Conservation (phyloP, 2,888 invertebrate genomes). For the Hybos culiciformis region DNA sequence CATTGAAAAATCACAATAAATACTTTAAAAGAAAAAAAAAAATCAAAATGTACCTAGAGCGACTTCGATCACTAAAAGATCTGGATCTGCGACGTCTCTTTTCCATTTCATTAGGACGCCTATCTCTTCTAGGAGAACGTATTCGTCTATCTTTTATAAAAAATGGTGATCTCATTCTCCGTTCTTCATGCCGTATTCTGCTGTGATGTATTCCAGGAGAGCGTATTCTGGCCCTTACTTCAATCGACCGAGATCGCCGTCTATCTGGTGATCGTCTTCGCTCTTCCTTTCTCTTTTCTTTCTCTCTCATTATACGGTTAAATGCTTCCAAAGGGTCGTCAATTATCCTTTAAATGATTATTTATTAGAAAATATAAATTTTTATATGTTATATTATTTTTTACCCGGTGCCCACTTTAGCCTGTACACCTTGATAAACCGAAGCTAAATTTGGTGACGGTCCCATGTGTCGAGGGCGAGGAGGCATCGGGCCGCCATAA, state of each 20-base stretch:
- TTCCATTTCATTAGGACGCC: constrained; percentile 7
- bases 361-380: neutral
- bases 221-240: constrained; percentile 17
- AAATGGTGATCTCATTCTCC: constrained; percentile 25
- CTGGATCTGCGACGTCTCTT: constrained; percentile 16
- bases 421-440: constrained; percentile 32
- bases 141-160: constrained; percentile 25
- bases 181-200: constrained; percentile 9
- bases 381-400: constrained; percentile 3
- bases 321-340: constrained; percentile 80
- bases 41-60: constrained; percentile 16
- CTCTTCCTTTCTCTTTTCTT: constrained; percentile 45
- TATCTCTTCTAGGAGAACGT: constrained; percentile 25
- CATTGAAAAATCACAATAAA: constrained; percentile 1
- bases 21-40: neutral
- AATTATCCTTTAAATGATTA: constrained; percentile 42
- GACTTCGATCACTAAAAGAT: constrained; percentile 20
- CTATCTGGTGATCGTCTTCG: constrained; percentile 38
- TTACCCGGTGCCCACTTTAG: constrained; percentile 33
- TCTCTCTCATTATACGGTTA: constrained; percentile 72
- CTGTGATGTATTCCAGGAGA: constrained; percentile 15
- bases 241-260: constrained; percentile 32
- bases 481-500: constrained; percentile 1
- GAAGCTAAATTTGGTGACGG: constrained; percentile 27
- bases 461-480: constrained; percentile 17